These are phyloP conservation scores for Chromis chromis DNA, from an alignment of 2,797 vertebrate genomes.

Conservation along the genomic window DNA sequence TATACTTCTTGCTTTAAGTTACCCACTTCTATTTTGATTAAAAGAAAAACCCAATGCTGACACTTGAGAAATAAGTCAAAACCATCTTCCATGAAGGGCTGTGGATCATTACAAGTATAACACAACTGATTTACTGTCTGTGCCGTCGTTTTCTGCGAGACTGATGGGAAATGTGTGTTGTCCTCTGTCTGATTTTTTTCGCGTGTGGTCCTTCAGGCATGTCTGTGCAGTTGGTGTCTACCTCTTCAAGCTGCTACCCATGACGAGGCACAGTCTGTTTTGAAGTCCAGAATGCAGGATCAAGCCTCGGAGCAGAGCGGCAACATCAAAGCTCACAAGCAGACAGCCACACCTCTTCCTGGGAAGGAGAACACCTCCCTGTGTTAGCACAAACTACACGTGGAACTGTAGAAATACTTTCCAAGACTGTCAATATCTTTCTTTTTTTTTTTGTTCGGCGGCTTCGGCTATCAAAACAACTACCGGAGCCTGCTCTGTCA, in stretches of 20 bases:
- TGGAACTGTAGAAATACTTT: slow-evolving; percentile 40
- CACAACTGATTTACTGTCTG: slow-evolving; percentile 16
- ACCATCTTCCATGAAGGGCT: neutral
- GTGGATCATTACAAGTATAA: slow-evolving; percentile 26
- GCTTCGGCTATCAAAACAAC: slow-evolving; percentile 41
- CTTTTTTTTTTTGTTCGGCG: too few species aligned
- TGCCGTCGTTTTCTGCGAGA: slow-evolving; percentile 27
- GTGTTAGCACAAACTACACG: slow-evolving; percentile 50
- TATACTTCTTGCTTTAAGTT: slow-evolving; percentile 11
- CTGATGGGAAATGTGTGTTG: slow-evolving; percentile 34
- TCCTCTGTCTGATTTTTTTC: slow-evolving; percentile 47
- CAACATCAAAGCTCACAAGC: slow-evolving; percentile 87
- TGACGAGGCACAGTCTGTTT: slow-evolving; percentile 90
- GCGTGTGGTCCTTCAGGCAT: slow-evolving; percentile 85
- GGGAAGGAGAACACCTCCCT: slow-evolving; percentile 63
- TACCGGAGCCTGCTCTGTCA: slow-evolving; percentile 18
- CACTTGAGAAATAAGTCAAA: slow-evolving; percentile 3
- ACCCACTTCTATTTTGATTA: neutral
- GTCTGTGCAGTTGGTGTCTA: slow-evolving; percentile 89
- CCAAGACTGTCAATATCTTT: slow-evolving; percentile 34
- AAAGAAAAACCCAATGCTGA: slow-evolving; percentile 20
- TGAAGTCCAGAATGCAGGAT: slow-evolving; percentile 92
- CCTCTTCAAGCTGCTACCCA: slow-evolving; percentile 85
- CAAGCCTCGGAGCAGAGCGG: slow-evolving; percentile 89
- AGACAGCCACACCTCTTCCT: slow-evolving; percentile 82